Base-by-base conservation (phyloP, 1,140 invertebrate genomes). In the Zaprionus gabonicus region DNA sequence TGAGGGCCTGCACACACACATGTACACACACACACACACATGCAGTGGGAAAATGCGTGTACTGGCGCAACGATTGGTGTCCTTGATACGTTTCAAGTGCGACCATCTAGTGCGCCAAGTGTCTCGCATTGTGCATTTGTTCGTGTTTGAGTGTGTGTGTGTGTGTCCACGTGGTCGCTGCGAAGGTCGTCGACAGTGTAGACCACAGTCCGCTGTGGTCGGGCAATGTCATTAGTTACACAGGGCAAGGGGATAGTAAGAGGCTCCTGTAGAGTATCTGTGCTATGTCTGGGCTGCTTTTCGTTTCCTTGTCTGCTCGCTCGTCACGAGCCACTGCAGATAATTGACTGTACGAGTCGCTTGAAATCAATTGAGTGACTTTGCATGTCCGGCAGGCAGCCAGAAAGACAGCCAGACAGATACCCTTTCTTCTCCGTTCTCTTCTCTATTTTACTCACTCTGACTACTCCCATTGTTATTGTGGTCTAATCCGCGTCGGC, bases 71-170 rank as follows among this genome's bases (percentile, higher is more conserved):
- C 82, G 79, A 87, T 88, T 87, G 83, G 79, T 74, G 85, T 82
- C 85, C 85, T 90, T 90, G 85, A 90, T 90, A 82, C 76, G 75
- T 71, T 85, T 90, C 85, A 90, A 90, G 86, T 90, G 84, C 85
- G 51, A 49, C 68, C 85, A 57, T 81, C 84, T 80, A 83, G 84
- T 83, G 80, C 78, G 76, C 77, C 78, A 84, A 87, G 84, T 87
- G 81, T 71, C 81, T 88, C 78, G 41, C 41, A 87, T 88, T 87
- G 83, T 87, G 83, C 83, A 87, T 88, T 87, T 80, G n/a, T 46
- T 3, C 17, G 41, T 46, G n/a, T 46, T n/a, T 6, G n/a, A 7
- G n/a, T 46, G 3, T 17, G 3, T 17, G 6, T 46, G 7, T 46
- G 41, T 79, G 72, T 68, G 58, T 68, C 63, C 71, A 25, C 76